Conservation (phyloP, 1,140 invertebrate genomes). For the Samia ricini region DNA sequence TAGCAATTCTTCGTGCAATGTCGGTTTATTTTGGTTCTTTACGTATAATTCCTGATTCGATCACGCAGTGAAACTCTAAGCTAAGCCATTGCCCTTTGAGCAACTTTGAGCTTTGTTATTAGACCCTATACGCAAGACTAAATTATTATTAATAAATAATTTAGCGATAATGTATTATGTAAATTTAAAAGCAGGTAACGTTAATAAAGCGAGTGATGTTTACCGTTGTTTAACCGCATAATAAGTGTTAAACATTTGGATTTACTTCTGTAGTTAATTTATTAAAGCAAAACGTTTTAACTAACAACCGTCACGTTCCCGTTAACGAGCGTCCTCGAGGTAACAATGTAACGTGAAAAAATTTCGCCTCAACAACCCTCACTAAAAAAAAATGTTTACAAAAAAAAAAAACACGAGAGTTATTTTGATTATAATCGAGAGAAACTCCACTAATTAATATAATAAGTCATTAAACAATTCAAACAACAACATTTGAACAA, state of each 20-base stretch:
- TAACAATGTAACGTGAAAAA: slow-evolving; percentile 70
- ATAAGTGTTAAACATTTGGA: background rate
- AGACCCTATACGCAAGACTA: too few species aligned
- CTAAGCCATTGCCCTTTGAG: too few species aligned
- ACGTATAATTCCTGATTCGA: too few species aligned
- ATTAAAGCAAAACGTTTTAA: slow-evolving; percentile 49
- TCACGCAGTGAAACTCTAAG: too few species aligned
- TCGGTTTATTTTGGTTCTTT: too few species aligned
- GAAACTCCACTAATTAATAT: slow-evolving; percentile 8
- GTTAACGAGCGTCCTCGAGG: slow-evolving; percentile 72
- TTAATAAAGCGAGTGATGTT: background rate
- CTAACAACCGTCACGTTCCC: slow-evolving; percentile 64
- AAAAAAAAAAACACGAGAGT: too few species aligned
- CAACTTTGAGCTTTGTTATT: too few species aligned
- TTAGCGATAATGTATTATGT: background rate
- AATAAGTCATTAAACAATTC: background rate
- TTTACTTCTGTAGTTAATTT: slow-evolving; percentile 45
- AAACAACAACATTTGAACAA: background rate
- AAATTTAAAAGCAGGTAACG: background rate
- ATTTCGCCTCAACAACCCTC: slow-evolving; percentile 32
- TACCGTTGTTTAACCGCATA: background rate
- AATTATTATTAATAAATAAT: background rate
- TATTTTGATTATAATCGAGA: slow-evolving; percentile 14
- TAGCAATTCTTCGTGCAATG: too few species aligned
- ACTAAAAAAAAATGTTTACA: slow-evolving; percentile 2